Conservation (phyloP, 2,797 vertebrate species). For the Ctenochaetus hawaiiensis region DNA sequence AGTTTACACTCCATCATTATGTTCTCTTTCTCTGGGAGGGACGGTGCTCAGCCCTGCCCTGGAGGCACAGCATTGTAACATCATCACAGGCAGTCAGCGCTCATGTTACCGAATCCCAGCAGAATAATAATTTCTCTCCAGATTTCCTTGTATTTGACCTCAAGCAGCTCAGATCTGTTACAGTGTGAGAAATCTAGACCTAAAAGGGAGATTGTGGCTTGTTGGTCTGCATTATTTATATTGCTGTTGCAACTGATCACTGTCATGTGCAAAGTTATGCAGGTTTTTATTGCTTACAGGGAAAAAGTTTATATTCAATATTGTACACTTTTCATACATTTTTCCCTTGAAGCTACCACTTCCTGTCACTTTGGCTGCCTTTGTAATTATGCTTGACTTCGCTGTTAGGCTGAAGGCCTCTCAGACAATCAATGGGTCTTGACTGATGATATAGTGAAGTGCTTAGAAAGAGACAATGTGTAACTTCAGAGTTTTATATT, state of each 20-base stretch:
- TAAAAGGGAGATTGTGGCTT: conserved; percentile 30
- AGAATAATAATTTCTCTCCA: conserved; percentile 38
- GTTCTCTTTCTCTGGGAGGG: conserved; percentile 52
- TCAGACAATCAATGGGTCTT: not conserved
- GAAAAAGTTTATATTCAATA: conserved; percentile 1
- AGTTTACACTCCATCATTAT: conserved; percentile 64
- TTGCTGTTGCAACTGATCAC: conserved; percentile 23
- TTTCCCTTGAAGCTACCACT: conserved; percentile 8
- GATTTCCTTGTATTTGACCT: conserved; percentile 35
- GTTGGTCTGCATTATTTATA: conserved; percentile 50
- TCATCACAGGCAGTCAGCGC: conserved; percentile 32
- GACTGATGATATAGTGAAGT: not conserved
- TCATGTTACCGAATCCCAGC: conserved; percentile 60
- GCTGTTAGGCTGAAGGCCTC: too few species aligned
- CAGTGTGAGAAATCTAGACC: conserved; percentile 10
- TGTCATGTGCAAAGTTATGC: conserved; percentile 11
- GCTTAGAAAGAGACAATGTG: not conserved
- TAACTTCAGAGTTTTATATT: not conserved
- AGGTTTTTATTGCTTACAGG: too few species aligned
- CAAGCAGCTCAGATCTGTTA: conserved; percentile 30
- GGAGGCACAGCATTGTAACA: conserved; percentile 51
- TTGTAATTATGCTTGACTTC: not conserved
- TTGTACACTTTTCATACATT: conserved; percentile 10
- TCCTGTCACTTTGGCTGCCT: conserved; percentile 2
- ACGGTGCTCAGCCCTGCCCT: conserved; percentile 64